phyloP scores from a whole-genome alignment of 2,888 invertebrate species.

The Patella depressa region DNA sequence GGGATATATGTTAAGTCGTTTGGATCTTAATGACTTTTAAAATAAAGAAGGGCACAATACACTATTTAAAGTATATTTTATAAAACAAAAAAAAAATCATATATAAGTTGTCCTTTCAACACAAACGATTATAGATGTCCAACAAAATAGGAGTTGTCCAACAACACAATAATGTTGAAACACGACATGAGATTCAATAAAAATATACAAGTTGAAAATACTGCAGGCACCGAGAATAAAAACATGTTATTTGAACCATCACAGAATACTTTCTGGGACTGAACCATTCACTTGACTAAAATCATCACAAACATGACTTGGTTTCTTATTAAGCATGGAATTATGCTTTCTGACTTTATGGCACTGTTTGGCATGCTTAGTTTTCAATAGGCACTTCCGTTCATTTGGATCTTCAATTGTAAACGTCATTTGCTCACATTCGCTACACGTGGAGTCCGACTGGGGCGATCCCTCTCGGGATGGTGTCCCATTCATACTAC shows the following conservation, averaged over 20 bases:
- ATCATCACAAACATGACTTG: not conserved
- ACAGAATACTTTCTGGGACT: not conserved
- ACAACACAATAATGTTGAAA: too few relatives aligned
- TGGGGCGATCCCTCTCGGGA: not conserved
- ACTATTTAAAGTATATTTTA: too few relatives aligned
- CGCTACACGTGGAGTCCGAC: not conserved
- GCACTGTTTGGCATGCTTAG: conserved; percentile 1
- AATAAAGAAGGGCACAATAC: too few relatives aligned
- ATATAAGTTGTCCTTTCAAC: too few relatives aligned
- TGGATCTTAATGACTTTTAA: too few relatives aligned
- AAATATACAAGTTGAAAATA: not conserved
- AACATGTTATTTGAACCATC: not conserved
- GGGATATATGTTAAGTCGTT: too few relatives aligned
- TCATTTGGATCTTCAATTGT: conserved; percentile 9
- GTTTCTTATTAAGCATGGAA: not conserved
- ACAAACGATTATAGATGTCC: too few relatives aligned
- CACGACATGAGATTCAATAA: not conserved
- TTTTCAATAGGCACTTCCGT: conserved; percentile 9
- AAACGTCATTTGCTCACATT: not conserved
- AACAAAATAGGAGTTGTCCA: too few relatives aligned
- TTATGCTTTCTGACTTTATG: not conserved
- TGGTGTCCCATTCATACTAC: not conserved
- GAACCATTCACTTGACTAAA: not conserved
- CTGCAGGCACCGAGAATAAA: conserved; percentile 6
- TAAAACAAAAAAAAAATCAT: too few relatives aligned